A percentile compares a stretch with the other conserved stretches of the same genome.
These are phyloP conservation scores for Trinectes maculatus DNA, from an alignment of 2,113 vertebrate genomes.

Conservation along the genomic window DNA sequence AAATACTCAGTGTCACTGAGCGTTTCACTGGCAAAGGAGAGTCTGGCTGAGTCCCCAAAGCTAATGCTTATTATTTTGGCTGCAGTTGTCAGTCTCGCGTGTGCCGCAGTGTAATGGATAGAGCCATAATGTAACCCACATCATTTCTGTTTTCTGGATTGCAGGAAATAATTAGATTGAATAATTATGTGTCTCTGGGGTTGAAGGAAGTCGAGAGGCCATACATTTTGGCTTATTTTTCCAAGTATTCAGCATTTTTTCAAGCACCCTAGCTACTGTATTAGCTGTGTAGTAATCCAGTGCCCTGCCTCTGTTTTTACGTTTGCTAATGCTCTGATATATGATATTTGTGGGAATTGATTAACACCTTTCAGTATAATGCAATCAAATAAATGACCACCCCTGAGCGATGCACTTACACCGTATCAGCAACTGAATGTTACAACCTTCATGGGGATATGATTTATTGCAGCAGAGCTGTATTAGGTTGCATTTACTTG, in stretches of 20 bases:
- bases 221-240: conserved; percentile 18
- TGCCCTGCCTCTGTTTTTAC: neutral
- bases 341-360: too few relatives aligned
- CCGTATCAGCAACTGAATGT: too few relatives aligned
- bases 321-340: conserved; percentile 16
- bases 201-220: conserved; percentile 19
- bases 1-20: conserved; percentile 14
- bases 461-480: too few relatives aligned
- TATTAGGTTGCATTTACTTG: too few relatives aligned
- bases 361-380: too few relatives aligned
- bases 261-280: neutral
- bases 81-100: conserved; percentile 3
- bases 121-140: conserved; percentile 31
- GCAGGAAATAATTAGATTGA: conserved; percentile 34
- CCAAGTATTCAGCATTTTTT: conserved; percentile 28
- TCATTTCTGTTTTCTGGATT: conserved; percentile 25
- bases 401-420: too few relatives aligned
- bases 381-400: too few relatives aligned
- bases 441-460: too few relatives aligned
- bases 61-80: conserved; percentile 60
- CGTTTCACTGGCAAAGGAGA: conserved; percentile 17
- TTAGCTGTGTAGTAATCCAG: neutral
- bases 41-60: conserved; percentile 13
- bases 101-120: conserved; percentile 34
- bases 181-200: conserved; percentile 18